Percentiles rank a stretch among this genome's conserved stretches.
These are phyloP conservation scores for Venturia canescens DNA, from an alignment of 1,140 invertebrate genomes.

Conservation along the genomic window DNA sequence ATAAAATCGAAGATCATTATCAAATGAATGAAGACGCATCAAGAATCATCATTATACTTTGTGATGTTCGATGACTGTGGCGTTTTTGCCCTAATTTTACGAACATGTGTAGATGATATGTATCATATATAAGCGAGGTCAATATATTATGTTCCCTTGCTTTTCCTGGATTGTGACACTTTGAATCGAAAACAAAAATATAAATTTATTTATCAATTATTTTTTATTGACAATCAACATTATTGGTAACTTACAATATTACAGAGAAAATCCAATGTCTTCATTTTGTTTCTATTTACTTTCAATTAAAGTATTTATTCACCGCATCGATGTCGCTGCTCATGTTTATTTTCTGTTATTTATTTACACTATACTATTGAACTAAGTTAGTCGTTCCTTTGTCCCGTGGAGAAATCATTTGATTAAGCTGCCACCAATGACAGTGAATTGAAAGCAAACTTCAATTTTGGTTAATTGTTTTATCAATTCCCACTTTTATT, in stretches of 20 bases:
- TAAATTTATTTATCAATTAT: constrained; percentile 7
- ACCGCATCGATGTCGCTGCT: not conserved
- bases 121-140: no score
- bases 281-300: constrained; percentile 37
- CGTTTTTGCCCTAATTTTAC: no score
- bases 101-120: no score
- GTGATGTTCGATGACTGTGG: no score
- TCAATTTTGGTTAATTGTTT: not conserved
- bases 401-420: no score
- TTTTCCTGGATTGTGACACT: not conserved
- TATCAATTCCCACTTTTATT: no score
- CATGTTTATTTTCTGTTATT: constrained; percentile 1
- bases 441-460: not conserved
- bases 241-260: constrained; percentile 36
- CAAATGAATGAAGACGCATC: not conserved
- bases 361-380: no score
- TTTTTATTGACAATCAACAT: constrained; percentile 20
- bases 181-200: not conserved
- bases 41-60: no score
- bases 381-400: no score
- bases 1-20: constrained; percentile 3
- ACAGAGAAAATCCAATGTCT: no score
- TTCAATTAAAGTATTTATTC: constrained; percentile 42
- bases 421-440: not conserved
- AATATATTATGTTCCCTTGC: no score